A percentile compares a stretch with the other conserved stretches of the same genome.
phyloP scores from a whole-genome alignment of 2,113 vertebrate genomes.

The Mastomys coucha region DNA sequence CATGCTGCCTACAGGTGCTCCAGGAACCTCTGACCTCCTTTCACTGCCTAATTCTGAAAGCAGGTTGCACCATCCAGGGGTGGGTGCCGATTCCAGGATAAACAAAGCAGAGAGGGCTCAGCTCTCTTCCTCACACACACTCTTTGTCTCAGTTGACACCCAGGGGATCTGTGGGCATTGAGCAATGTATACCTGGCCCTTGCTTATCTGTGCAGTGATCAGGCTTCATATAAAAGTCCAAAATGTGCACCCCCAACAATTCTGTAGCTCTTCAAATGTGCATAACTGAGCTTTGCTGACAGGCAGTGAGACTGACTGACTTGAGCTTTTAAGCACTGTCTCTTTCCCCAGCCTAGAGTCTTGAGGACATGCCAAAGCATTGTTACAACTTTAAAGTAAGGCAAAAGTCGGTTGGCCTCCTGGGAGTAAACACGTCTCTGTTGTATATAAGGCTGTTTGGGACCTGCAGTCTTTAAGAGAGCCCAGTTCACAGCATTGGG shows the following conservation, averaged over 20 bases:
- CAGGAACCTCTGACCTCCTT: neutral
- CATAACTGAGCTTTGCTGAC: neutral
- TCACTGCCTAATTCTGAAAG: neutral
- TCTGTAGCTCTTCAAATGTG: neutral
- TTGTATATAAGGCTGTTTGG: neutral
- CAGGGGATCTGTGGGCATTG: neutral
- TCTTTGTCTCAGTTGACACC: neutral
- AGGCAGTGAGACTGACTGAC: neutral
- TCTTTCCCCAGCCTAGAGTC: neutral
- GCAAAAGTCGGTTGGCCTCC: neutral
- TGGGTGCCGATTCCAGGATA: neutral
- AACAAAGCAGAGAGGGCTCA: too few species aligned
- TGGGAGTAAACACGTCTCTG: neutral
- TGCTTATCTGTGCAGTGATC: neutral
- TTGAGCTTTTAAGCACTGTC: neutral
- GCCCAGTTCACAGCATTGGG: fast-evolving
- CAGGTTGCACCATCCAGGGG: fast-evolving
- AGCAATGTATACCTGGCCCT: neutral
- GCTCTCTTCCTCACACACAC: neutral
- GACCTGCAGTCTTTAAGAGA: neutral
- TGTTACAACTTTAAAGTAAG: conserved; percentile 29
- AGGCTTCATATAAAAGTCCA: neutral
- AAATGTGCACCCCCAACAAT: neutral
- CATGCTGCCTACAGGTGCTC: neutral
- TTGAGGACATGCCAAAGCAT: conserved; percentile 37